Conservation (phyloP, 1,140 invertebrate genomes). For the Pseudomyrmex pallidus region DNA sequence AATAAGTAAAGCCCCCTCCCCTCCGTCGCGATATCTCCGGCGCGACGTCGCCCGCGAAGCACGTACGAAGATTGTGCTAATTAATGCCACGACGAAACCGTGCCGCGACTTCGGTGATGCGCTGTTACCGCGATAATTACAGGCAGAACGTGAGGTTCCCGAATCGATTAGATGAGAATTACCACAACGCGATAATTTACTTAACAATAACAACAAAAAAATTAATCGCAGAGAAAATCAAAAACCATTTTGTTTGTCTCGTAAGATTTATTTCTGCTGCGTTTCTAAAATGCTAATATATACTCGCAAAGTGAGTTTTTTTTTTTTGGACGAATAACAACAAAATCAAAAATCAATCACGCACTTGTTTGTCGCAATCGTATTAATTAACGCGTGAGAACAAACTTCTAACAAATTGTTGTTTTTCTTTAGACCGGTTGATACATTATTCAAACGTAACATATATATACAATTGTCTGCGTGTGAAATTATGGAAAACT, state of each 20-base stretch:
- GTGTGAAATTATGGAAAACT: not conserved
- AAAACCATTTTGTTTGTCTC: too few species aligned
- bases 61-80: conserved; percentile 76
- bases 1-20: conserved; percentile 40
- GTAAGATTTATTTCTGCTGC: too few species aligned
- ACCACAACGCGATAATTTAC: conserved; percentile 59
- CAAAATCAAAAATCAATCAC: not conserved
- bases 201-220: not conserved
- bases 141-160: conserved; percentile 73
- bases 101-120: conserved; percentile 71
- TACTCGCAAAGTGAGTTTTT: not conserved
- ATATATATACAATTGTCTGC: not conserved
- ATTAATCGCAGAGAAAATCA: too few species aligned
- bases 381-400: not conserved
- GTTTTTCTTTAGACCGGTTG: not conserved
- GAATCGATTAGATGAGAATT: conserved; percentile 73
- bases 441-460: conserved; percentile 24
- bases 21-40: conserved; percentile 50
- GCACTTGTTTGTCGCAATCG: conserved; percentile 1
- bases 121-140: conserved; percentile 79
- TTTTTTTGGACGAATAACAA: not conserved
- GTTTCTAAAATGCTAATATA: not conserved
- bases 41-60: conserved; percentile 61
- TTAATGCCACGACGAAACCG: conserved; percentile 74
- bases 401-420: not conserved